Evolutionary conservation across 2,888 invertebrate genomes (phyloP), one percentile per base, ranked within the genome.

Genomic region (Psylliodes chrysocephalus): DNA sequence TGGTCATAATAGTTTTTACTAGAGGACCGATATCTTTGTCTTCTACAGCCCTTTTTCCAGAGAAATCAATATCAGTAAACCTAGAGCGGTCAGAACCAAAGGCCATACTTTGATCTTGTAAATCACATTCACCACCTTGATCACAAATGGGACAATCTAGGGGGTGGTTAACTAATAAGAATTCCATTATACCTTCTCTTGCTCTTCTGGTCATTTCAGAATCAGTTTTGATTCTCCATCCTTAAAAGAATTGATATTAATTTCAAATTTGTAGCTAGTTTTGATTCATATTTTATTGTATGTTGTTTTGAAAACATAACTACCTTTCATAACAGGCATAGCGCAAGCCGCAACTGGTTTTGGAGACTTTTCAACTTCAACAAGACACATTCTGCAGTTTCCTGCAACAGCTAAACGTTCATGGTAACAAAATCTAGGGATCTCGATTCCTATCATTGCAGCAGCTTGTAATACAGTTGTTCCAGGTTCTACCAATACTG

Each of bases 101-200:
- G 1, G 96, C 95, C 97, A 99, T 98, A 17, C 98, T 97, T 83
- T 99, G 99, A 86, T 99, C 99, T 84, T 99, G 96, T 19, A 94
- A 85, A 81, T 95, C 95, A 80, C 95, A 95, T 83, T 95, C 95
- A 18, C 95, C 95, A 69, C 95, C 95, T 84, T 99, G 99, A 84
- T 99, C 99, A 85, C 99, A 99, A 83, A 99, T 99, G 33, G 99
- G 99, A 79, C 99, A 99, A 85, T 99, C 99, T 66, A 99, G 84
- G 0, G 99, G 99, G 84, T 99, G 99, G 80, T 99, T 99, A 66
- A 98, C 95, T 22, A 99, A 85, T 46, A 99, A 85, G 81, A 99
- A 99, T 84, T 99, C 99, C 99, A 99, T 99, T 0, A 99, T 98
- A 73, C 98, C 94, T 80, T 89, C 91, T 59, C 91, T 84, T 17